A percentile compares a stretch with the other conserved stretches of the same genome.
These are phyloP conservation scores for Otolemur crassicaudatus DNA, from an alignment of 2,797 vertebrate genomes.

Conservation along the genomic window DNA sequence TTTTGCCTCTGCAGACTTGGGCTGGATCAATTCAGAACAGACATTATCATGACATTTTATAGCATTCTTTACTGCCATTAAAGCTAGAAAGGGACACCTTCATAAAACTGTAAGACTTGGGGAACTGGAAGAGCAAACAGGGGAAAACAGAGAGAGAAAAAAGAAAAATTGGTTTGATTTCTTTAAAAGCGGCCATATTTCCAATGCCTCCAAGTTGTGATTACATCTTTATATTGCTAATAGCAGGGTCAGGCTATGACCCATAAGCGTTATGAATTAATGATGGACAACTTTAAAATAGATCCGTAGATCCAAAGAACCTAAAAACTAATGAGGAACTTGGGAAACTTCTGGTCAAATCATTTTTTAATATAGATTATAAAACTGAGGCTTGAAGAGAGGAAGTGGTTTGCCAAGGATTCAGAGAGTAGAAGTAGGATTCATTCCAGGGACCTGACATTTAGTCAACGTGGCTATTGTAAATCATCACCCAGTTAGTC, in stretches of 20 bases:
- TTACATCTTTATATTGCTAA: background rate
- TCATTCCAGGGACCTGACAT: conserved; percentile 58
- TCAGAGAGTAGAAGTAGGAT: conserved; percentile 19
- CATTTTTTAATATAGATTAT: conserved; percentile 61
- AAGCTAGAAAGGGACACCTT: conserved; percentile 20
- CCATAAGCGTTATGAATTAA: conserved; percentile 51
- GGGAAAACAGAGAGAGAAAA: background rate
- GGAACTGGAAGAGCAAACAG: background rate
- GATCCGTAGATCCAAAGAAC: conserved; percentile 30
- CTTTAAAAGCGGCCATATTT: background rate
- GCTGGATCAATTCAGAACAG: conserved; percentile 69
- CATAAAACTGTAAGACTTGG: background rate
- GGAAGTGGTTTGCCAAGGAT: conserved; percentile 43
- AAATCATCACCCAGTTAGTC: conserved; percentile 32
- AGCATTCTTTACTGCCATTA: background rate
- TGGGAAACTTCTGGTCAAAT: conserved; percentile 20
- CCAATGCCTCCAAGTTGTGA: background rate
- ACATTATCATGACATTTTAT: conserved; percentile 40
- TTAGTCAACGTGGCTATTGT: conserved; percentile 53
- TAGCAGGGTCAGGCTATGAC: conserved; percentile 43
- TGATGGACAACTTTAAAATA: conserved; percentile 50
- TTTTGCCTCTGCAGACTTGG: conserved; percentile 63
- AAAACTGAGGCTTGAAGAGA: conserved; percentile 53
- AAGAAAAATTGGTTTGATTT: conserved; percentile 24
- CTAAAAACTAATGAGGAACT: conserved; percentile 32